phyloP scores from a whole-genome alignment of 2,797 vertebrate genomes.

The Muraenolepis orangiensis region DNA sequence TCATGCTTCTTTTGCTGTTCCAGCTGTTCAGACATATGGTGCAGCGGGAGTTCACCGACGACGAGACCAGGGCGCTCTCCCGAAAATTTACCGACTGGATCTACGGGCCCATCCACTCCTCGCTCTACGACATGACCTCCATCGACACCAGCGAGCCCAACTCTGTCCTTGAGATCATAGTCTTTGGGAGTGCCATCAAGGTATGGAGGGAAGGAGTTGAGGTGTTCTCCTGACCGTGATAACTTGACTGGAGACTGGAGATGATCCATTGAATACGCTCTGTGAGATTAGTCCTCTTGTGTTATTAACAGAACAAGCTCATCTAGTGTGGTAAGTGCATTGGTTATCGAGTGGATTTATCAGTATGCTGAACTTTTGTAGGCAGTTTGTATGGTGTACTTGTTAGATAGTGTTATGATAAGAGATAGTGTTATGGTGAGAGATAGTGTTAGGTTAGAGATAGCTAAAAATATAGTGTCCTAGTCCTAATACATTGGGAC shows the following conservation, averaged over 20 bases:
- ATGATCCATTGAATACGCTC: background rate
- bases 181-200: conserved; percentile 81
- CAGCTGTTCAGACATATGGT: conserved; percentile 88
- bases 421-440: too few species aligned
- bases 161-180: conserved; percentile 85
- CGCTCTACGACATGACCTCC: conserved; percentile 84
- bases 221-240: background rate
- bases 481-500: too few species aligned
- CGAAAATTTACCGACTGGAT: conserved; percentile 91
- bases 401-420: too few species aligned
- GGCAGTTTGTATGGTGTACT: too few species aligned
- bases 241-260: background rate
- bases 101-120: conserved; percentile 86
- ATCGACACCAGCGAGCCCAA: conserved; percentile 83
- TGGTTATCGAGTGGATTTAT: background rate
- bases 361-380: too few species aligned
- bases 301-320: background rate
- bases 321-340: background rate
- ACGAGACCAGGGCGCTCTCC: conserved; percentile 79
- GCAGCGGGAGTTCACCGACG: conserved; percentile 81
- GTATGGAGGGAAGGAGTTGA: conserved; percentile 63
- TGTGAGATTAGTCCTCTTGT: background rate
- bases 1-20: background rate
- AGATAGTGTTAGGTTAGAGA: too few species aligned
- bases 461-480: too few species aligned